Base-by-base conservation (phyloP, 2,888 invertebrate genomes). In the Sceliomorpha sp. region DNA sequence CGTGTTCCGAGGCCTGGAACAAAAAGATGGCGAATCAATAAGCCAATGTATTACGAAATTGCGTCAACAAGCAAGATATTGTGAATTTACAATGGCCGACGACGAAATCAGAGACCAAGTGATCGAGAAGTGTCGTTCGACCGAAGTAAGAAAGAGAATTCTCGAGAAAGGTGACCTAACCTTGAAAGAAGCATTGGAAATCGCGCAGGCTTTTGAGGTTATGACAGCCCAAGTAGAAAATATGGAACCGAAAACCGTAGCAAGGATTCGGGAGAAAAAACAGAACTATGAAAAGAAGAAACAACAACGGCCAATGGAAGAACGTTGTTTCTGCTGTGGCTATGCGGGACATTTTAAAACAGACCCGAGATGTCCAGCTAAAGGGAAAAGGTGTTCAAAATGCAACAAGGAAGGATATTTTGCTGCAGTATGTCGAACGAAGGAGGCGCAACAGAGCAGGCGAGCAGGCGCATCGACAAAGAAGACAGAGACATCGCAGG, bases 331-430 rank as follows among this genome's bases (percentile, higher is more conserved):
- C 6, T 7, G 62, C 1, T 62, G 53, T 9, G 62, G 62, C 8
- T 32, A 40, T 7, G 8, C 0, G 0, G 53, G 53, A n/a, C 62
- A 62, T 8, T 3, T 6, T 4, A 17, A 26, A 26, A 15, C 50
- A 3, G 64, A 69, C 45, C 8, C 17, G 1, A 58, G 24, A 1
- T 79, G 76, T 17, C 78, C 78, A 8, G 79, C 77, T 3, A 72
- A 36, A 58, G 58, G 56, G 0, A 64, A 58, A 34, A 72, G 56
- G 17, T 79, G 78, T 44, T 4, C 37, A 1, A 66, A 58, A 37
- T 80, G 77, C 37, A 64, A 64, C 2, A 59, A 58, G 32, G 13
- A 48, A 9, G 76, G 76, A 6, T 76, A 80, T 70, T 79, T 72
- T 26, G 47, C 45, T 12, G 10, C 26, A 8, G 44, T 44, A 39